A percentile compares a stretch with the other conserved stretches of the same genome.
These are phyloP conservation scores for Rhagonycha lutea DNA, from an alignment of 2,888 invertebrate genomes.

Conservation along the genomic window DNA sequence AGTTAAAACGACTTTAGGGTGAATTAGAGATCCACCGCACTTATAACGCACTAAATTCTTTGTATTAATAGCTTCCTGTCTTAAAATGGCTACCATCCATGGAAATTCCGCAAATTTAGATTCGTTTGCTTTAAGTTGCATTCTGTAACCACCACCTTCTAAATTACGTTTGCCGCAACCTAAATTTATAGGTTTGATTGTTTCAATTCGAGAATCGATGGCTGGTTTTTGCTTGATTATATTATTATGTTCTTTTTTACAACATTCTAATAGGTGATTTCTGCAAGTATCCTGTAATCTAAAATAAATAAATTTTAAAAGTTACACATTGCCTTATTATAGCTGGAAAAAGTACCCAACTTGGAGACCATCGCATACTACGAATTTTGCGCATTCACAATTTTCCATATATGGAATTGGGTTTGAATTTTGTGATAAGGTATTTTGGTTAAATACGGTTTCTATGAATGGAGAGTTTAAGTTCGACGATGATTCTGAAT, in stretches of 20 bases:
- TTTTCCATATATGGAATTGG: constrained; percentile 31
- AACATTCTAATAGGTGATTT: constrained; percentile 63
- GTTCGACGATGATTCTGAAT: no score
- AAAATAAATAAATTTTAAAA: not conserved
- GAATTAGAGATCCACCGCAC: constrained; percentile 82
- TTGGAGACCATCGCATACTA: constrained; percentile 66
- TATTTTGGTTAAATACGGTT: no score
- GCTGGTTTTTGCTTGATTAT: constrained; percentile 36
- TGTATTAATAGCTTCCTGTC: constrained; percentile 59
- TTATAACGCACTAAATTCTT: constrained; percentile 66
- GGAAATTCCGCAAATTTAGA: constrained; percentile 80
- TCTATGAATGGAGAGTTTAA: no score
- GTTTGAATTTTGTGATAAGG: no score
- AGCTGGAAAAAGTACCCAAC: constrained; percentile 63
- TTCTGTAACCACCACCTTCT: constrained; percentile 74
- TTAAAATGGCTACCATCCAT: constrained; percentile 78
- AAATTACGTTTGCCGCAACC: constrained; percentile 77
- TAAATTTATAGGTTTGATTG: constrained; percentile 26
- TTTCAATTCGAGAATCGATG: constrained; percentile 39
- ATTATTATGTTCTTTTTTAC: constrained; percentile 49
- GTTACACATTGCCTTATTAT: not conserved
- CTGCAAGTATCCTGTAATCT: constrained; percentile 50
- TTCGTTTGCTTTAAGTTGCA: constrained; percentile 66
- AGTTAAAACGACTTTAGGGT: constrained; percentile 74
- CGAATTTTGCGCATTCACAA: constrained; percentile 71